These are phyloP conservation scores for Nebria ingens DNA, from an alignment of 1,140 invertebrate species.

Conservation along the genomic window DNA sequence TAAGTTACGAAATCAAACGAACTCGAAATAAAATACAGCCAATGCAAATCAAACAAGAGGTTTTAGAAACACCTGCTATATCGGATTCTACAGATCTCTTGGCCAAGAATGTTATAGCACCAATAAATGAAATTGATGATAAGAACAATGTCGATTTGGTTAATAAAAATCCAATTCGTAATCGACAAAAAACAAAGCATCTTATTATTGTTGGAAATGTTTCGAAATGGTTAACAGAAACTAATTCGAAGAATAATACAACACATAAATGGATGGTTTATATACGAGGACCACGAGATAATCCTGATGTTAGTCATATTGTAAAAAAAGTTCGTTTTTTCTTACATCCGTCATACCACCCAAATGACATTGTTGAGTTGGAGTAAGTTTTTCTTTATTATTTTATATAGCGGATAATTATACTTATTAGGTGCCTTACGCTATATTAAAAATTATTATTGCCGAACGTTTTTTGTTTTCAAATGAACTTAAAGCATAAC, in stretches of 20 bases:
- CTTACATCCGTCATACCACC: constrained; percentile 76
- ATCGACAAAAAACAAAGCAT: constrained; percentile 28
- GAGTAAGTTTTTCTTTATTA: too few relatives aligned
- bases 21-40: constrained; percentile 36
- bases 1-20: constrained; percentile 31
- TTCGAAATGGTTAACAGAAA: constrained; percentile 67
- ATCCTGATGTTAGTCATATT: constrained; percentile 49
- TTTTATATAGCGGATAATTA: too few relatives aligned
- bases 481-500: too few relatives aligned
- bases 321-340: constrained; percentile 69
- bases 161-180: constrained; percentile 12
- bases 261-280: constrained; percentile 89
- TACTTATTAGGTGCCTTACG: too few relatives aligned
- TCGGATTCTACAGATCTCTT: constrained; percentile 8
- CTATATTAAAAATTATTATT: too few relatives aligned
- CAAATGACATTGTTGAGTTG: constrained; percentile 76
- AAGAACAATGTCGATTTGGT: neutral
- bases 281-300: constrained; percentile 54
- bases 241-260: constrained; percentile 53
- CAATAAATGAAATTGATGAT: constrained; percentile 21
- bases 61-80: too few relatives aligned
- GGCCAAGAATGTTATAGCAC: neutral
- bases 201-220: constrained; percentile 67
- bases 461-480: too few relatives aligned
- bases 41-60: constrained; percentile 24